Base-by-base conservation (phyloP, 2,888 invertebrate species). In the Axea sp. region DNA sequence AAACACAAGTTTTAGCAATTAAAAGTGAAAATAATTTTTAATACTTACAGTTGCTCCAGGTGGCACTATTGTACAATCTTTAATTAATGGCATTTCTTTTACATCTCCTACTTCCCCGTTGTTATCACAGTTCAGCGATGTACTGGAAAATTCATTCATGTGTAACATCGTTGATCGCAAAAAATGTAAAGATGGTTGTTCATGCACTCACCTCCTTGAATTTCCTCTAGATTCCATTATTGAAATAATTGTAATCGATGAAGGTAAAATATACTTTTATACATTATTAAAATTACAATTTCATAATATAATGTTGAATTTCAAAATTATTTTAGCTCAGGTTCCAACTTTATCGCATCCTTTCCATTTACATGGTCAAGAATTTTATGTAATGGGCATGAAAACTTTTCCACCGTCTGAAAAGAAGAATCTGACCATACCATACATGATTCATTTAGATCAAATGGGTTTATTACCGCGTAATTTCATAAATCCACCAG, bases 301-400 rank as follows among this genome's bases (percentile, higher is more conserved):
- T n/a, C n/a, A n/a, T n/a, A n/a, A n/a, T n/a, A n/a, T n/a, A n/a
- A n/a, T n/a, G n/a, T n/a, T n/a, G n/a, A n/a, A n/a, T n/a, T n/a
- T n/a, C n/a, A n/a, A n/a, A n/a, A n/a, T n/a, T n/a, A n/a, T n/a
- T n/a, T n/a, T 30, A 95, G 95, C 94, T 80, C 95, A 95, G 93
- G 93, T 94, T 88, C 93, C 93, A 28, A 94, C 94, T 88, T 90
- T 95, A 85, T 95, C 94, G 83, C 96, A 96, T 90, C 96, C 96
- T 74, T 95, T 96, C 93, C 96, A 96, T 89, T 90, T 96, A 85
- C 96, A 96, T 90, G 96, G 96, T 69, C 93, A 94, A 84, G 90
- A 93, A 17, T 96, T 92, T 89, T 93, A 93, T 86, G 95, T 96
- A 49, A 92, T 96, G 80, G 95, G 95, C 89, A 95, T 96, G 88